These are phyloP conservation scores for Botrylloides violaceus DNA, from an alignment of 23 tunicate species.

Conservation along the genomic window DNA sequence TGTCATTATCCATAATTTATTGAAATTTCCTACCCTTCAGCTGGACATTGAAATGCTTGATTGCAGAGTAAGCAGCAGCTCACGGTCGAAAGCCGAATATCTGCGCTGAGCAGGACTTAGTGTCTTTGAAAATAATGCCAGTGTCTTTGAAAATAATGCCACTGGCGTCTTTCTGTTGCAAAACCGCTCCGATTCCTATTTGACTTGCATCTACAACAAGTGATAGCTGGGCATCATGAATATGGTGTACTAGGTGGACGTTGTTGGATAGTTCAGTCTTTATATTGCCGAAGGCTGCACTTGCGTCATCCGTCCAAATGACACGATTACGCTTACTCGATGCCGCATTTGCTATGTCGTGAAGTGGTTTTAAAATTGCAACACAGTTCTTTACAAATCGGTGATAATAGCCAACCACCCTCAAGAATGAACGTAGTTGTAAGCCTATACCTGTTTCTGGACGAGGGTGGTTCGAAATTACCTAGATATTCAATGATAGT, in stretches of 20 bases:
- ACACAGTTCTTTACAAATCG: background rate
- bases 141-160: background rate
- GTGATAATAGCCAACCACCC: background rate
- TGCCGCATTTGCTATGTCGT: background rate
- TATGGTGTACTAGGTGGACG: background rate
- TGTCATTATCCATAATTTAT: background rate
- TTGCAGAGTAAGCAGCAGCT: background rate
- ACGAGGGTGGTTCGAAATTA: background rate
- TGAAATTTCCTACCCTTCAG: slow-evolving; percentile 1
- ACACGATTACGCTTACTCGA: background rate
- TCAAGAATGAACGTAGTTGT: background rate
- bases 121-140: background rate
- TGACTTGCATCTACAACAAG: background rate
- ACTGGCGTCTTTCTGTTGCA: background rate
- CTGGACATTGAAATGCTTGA: background rate
- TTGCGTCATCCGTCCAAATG: background rate
- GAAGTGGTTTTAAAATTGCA: background rate
- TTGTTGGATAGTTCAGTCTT: background rate
- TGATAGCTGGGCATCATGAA: background rate
- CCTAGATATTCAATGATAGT: background rate
- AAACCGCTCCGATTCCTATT: background rate
- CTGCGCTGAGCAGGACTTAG: background rate
- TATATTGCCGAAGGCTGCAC: background rate
- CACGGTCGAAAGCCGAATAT: background rate
- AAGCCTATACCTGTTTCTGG: background rate